These are phyloP conservation scores for Drosophila melanogaster DNA, from an alignment of 1,140 invertebrate genomes.

Conservation along the genomic window Release_6_plus_ISO1_MT NT_033777.3:11135501-11136000, in stretches of 20 bases:
- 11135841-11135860: conserved; percentile 60
- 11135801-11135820: conserved; percentile 10
- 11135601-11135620: conserved; percentile 31
- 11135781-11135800: conserved; percentile 46
- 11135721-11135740: conserved; percentile 8
- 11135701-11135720: conserved; percentile 65
- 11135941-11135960: conserved; percentile 29
- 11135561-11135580: conserved; percentile 15
- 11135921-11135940: conserved; percentile 35
- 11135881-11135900: background rate
- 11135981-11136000: conserved; percentile 59
- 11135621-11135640: conserved; percentile 5
- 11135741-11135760: background rate
- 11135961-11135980: conserved; percentile 65
- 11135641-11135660: background rate
- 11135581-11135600: conserved; percentile 52
- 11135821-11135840: conserved; percentile 38
- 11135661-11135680: conserved; percentile 10
- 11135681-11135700: conserved; percentile 51
- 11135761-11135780: conserved; percentile 37
- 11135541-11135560: background rate
- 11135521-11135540: background rate
- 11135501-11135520: background rate
- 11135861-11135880: conserved; percentile 17
- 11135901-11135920: background rate